Conservation (phyloP, 2,888 invertebrate genomes). For the Magallana nippona region DNA sequence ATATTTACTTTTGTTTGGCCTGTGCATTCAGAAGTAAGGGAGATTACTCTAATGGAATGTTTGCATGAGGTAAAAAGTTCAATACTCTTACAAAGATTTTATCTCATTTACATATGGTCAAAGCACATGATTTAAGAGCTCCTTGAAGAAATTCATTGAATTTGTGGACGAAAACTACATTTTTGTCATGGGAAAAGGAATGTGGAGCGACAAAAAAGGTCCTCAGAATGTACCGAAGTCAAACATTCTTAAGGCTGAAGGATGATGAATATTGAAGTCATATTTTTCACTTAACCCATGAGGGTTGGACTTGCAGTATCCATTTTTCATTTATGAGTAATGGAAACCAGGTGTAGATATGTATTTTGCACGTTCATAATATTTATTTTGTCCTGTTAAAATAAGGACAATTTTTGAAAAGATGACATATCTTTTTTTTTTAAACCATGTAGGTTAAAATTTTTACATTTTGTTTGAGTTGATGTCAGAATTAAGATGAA, state of each 20-base stretch:
- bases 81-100: conserved; percentile 14
- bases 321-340: conserved; percentile 15
- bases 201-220: not conserved
- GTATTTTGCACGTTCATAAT: not conserved
- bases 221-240: not conserved
- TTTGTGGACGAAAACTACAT: not conserved
- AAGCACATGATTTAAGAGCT: conserved; percentile 15
- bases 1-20: conserved; percentile 12
- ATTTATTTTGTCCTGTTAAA: no score
- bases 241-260: not conserved
- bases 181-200: conserved; percentile 16
- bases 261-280: conserved; percentile 8
- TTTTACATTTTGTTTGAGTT: no score
- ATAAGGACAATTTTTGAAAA: no score
- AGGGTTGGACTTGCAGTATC: not conserved
- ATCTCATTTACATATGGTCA: conserved; percentile 30
- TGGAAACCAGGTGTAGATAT: not conserved
- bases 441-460: no score
- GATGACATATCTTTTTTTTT: no score
- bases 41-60: conserved; percentile 19
- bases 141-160: conserved; percentile 7
- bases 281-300: not conserved
- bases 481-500: no score
- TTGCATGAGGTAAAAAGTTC: conserved; percentile 26
- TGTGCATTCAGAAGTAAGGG: not conserved